Evolutionary conservation across 2,113 vertebrate genomes (phyloP).

Genomic region (Marmota monax): DNA sequence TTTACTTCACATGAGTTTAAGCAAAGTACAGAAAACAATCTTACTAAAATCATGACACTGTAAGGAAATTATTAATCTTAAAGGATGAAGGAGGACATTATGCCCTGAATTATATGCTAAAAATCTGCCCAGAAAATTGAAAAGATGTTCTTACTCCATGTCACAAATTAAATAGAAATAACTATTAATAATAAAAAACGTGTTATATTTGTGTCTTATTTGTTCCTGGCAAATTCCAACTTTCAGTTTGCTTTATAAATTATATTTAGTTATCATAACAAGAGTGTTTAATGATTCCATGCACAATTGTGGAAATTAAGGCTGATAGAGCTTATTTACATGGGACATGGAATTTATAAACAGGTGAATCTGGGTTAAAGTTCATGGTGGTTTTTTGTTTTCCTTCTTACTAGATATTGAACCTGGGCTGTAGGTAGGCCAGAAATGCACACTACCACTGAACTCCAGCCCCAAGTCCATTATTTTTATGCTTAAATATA

Average conservation of each 20-base stretch:
- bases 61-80: neutral
- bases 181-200: neutral
- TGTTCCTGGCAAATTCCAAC: neutral
- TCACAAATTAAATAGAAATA: neutral
- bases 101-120: neutral
- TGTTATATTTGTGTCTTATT: neutral
- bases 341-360: neutral
- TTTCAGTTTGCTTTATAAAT: constrained; percentile 8
- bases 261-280: neutral
- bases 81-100: neutral
- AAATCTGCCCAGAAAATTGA: neutral
- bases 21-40: neutral
- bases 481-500: neutral
- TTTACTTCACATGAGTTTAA: neutral
- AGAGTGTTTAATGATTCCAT: neutral
- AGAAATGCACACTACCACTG: too few species aligned
- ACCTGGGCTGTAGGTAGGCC: too few species aligned
- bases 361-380: neutral
- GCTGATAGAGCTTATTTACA: neutral
- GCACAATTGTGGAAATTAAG: neutral
- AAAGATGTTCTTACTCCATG: neutral
- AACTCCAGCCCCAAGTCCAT: neutral
- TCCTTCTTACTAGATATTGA: too few species aligned
- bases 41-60: neutral
- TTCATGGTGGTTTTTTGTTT: too few species aligned